phyloP scores from a whole-genome alignment of 1,140 invertebrate genomes.

The Pogonomyrmex barbatus region DNA sequence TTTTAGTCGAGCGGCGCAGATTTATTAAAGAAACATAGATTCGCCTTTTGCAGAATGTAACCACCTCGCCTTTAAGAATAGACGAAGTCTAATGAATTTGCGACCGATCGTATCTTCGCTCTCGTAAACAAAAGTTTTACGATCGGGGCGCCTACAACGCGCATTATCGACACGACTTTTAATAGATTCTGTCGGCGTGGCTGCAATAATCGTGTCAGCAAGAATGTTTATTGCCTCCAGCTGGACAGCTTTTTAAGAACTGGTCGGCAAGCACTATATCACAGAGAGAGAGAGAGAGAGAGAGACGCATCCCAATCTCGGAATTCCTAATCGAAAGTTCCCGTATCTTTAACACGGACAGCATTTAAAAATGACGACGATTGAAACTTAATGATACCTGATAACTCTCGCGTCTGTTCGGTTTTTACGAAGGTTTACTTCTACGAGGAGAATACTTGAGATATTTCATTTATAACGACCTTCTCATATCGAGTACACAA shows the following conservation, averaged over 20 bases:
- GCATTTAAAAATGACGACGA: constrained; percentile 26
- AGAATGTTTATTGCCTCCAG: constrained; percentile 72
- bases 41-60: constrained; percentile 35
- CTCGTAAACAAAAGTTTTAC: constrained; percentile 75
- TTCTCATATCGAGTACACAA: background rate
- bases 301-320: constrained; percentile 26
- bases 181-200: constrained; percentile 70
- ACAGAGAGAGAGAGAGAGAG: constrained; percentile 20
- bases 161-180: constrained; percentile 70
- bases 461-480: background rate
- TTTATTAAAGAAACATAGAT: constrained; percentile 53
- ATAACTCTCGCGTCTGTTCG: background rate
- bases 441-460: background rate
- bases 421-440: background rate
- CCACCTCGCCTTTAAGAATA: constrained; percentile 6
- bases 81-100: constrained; percentile 56
- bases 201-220: constrained; percentile 73
- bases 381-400: background rate
- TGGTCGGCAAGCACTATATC: constrained; percentile 49
- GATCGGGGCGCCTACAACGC: constrained; percentile 48
- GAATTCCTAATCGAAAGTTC: background rate
- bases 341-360: background rate
- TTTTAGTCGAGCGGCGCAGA: background rate
- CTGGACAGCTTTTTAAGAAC: constrained; percentile 70
- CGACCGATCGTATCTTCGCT: constrained; percentile 51